phyloP scores from a whole-genome alignment of 2,113 vertebrate species.

The Ascaphus truei region DNA sequence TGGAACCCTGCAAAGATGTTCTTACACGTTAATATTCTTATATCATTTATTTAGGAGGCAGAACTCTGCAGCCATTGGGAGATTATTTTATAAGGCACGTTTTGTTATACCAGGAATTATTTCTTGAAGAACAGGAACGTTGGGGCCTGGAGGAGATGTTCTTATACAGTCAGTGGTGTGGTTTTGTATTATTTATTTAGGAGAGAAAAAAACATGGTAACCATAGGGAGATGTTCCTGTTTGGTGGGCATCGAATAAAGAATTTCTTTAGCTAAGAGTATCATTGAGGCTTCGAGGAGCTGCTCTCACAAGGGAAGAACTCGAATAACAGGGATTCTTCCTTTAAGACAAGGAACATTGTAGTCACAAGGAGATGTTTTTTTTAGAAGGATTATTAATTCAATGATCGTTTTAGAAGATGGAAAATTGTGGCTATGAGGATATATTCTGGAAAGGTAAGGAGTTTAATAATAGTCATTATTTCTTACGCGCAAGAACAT shows the following conservation, averaged over 20 bases:
- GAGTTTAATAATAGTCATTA: slow-evolving; percentile 34
- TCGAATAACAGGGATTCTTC: slow-evolving; percentile 21
- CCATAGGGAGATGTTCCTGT: slow-evolving; percentile 22
- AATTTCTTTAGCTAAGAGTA: slow-evolving; percentile 5
- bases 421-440: slow-evolving; percentile 1
- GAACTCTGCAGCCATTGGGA: background rate
- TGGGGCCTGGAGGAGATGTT: slow-evolving; percentile 14
- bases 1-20: background rate
- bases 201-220: slow-evolving; percentile 16
- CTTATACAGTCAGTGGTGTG: too few relatives aligned
- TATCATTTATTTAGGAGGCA: slow-evolving; percentile 10
- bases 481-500: slow-evolving; percentile 21
- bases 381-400: slow-evolving; percentile 24
- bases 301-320: background rate
- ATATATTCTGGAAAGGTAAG: slow-evolving; percentile 14
- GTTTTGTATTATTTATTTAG: too few relatives aligned
- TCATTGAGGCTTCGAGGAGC: background rate
- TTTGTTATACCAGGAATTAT: background rate
- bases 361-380: background rate
- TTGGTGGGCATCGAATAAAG: background rate
- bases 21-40: background rate
- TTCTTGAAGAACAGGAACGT: background rate
- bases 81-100: background rate
- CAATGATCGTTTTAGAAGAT: slow-evolving; percentile 2
- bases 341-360: slow-evolving; percentile 23